Base-by-base conservation (phyloP, 2,113 vertebrate genomes). In the Macrotis lagotis region DNA sequence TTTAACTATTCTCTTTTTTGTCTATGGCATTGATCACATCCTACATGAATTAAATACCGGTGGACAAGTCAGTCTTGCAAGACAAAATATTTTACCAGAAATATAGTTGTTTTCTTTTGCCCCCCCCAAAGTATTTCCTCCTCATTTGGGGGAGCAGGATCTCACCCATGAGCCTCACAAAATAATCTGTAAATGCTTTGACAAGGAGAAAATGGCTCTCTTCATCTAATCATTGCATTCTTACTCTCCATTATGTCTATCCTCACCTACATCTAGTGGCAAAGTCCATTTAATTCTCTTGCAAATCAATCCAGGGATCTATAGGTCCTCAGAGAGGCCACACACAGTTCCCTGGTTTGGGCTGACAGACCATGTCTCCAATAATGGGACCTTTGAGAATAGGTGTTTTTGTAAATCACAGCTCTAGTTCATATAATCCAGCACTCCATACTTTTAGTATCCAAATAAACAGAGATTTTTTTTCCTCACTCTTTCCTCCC, bases 341-440 rank as follows among this genome's bases (percentile, higher is more conserved):
- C 92, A 98, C 97, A 97, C 94, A 88, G 25, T 97, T 97, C 97
- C 90, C 95, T 90, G 51, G 55, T 92, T 95, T 94, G 83, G 1
- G 0, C 90, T 96, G 88, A 95, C 93, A 6, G 8, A 88, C 48
- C 44, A 89, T 91, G 96, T 93, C 53, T 95, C 91, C 53, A 90
- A 96, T 96, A 96, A 97, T 96, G 95, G 26, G 25, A 50, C 90
- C 92, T 96, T 95, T 96, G 96, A 90, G 91, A 97, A 83, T 55
- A 90, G 93, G 66, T 96, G 97, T 97, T 98, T 98, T 98, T 97
- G 88, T 96, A 98, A 97, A 97, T 98, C 96, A 97, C 97, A 98
- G 96, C 89, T 96, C 90, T 91, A 89, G 91, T 95, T 96, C 98
- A 97, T 97, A 94, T 74, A 94, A 26, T 97, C 96, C 91, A 91